Evolutionary conservation across 2,113 vertebrate genomes (phyloP), one percentile per base, ranked within the genome.

Genomic region (Macquaria ambigua): DNA sequence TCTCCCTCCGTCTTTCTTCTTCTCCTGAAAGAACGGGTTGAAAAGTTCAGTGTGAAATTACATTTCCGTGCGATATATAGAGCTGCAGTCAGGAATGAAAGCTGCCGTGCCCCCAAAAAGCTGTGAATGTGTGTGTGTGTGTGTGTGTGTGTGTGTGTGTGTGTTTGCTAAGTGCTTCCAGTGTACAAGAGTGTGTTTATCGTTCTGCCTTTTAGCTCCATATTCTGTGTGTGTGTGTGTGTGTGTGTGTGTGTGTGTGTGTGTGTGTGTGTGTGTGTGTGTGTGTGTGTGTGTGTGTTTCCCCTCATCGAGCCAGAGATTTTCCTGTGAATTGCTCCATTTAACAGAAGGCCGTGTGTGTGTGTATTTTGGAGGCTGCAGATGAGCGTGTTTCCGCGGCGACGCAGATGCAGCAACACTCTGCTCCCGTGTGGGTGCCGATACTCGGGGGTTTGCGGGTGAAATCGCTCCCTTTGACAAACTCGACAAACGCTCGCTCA

Each of bases 1-100:
- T 63, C 69, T 53, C 61, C 18, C 74, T 76, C 53, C 10, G 9
- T 79, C 82, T 73, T 85, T 87, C 85, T 83, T 70, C 76, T 62
- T 62, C 81, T 87, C 68, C 79, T 79, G 76, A 84, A 90, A 85
- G 71, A 82, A 66, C 34, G 71, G 63, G 91, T 87, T 90, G 84
- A 90, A 89, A 82, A 90, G 89, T 92, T 92, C 91, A 92, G 82
- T 25, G 80, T 86, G 84, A 87, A 89, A 82, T 89, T 76, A 87
- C 79, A 76, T 92, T 88, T 84, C 81, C 5, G 61, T 73, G 80
- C 75, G 69, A 90, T 84, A 88, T 84, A 73, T 41, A 8, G 80
- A 81, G 87, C 82, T 15, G 80, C 81, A 87, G 81, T 78, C 72
- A 31, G 81, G 81, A 88, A 80, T 82, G 81, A 90, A 90, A 88